A percentile compares a stretch with the other conserved stretches of the same genome.
Conservation (phyloP, 2,888 invertebrate species). For the Terebella lapidaria region DNA sequence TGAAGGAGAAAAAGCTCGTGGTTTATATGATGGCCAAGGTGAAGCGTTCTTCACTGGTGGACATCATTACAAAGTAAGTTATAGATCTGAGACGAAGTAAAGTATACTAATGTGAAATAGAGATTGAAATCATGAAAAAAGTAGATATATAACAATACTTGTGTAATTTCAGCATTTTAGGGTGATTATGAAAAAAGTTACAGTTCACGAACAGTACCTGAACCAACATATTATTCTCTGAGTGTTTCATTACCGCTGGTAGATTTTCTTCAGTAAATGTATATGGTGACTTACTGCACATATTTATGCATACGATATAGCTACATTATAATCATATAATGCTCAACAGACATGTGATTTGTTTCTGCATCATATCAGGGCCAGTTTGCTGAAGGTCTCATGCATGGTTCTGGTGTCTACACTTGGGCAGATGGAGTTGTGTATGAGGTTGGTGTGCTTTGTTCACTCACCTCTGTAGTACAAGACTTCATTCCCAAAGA, state of each 20-base stretch:
- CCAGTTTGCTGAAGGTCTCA: constrained; percentile 48
- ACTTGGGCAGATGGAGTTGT: constrained; percentile 49
- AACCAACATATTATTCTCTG: background rate
- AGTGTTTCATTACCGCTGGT: background rate
- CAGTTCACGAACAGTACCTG: background rate
- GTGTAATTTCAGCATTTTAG: background rate
- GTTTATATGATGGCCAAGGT: constrained; percentile 50
- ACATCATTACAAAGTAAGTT: constrained; percentile 44
- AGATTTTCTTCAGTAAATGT: background rate
- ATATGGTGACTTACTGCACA: background rate
- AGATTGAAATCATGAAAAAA: too few relatives aligned
- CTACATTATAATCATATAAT: background rate
- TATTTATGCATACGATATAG: too few relatives aligned
- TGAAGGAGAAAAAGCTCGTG: constrained; percentile 46
- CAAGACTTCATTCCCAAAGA: too few relatives aligned
- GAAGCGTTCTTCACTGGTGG: constrained; percentile 44
- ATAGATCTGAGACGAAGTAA: too few relatives aligned
- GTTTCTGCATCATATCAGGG: constrained; percentile 46
- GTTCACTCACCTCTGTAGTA: too few relatives aligned
- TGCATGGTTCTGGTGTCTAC: constrained; percentile 53
- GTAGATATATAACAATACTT: too few relatives aligned
- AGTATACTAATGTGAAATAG: too few relatives aligned
- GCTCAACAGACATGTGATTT: too few relatives aligned
- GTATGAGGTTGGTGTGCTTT: constrained; percentile 43
- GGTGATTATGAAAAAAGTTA: too few relatives aligned